Evolutionary conservation across 2,113 vertebrate genomes (phyloP).

Genomic region (Sinocyclocheilus anshuiensis): DNA sequence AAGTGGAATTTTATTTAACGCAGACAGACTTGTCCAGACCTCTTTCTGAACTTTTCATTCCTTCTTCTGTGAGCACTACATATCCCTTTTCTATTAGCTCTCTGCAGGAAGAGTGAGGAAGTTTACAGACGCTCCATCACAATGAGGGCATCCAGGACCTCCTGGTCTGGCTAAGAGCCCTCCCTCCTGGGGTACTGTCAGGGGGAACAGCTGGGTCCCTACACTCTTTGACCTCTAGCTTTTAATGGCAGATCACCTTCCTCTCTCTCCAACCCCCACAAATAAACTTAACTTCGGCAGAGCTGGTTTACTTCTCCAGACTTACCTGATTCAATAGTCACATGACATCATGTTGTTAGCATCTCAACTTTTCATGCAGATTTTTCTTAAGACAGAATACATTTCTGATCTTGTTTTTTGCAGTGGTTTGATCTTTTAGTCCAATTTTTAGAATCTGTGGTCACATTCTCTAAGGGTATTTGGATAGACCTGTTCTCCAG

Average conservation of each 20-base stretch:
- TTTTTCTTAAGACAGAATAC: too few species aligned
- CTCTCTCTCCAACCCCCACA: constrained; percentile 15
- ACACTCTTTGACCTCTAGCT: constrained; percentile 42
- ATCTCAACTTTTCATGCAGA: too few species aligned
- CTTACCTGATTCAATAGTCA: constrained; percentile 7
- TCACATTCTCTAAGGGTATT: neutral
- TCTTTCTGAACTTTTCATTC: constrained; percentile 14
- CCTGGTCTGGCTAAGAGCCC: constrained; percentile 48
- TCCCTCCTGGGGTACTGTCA: constrained; percentile 48
- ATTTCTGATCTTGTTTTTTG: neutral
- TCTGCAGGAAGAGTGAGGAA: constrained; percentile 38
- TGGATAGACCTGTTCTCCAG: neutral
- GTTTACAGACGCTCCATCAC: constrained; percentile 35
- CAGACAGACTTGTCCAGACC: constrained; percentile 8
- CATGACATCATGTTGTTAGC: too few species aligned
- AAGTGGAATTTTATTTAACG: neutral
- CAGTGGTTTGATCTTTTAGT: neutral
- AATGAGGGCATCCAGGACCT: constrained; percentile 23
- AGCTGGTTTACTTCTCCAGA: neutral
- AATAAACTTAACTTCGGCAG: constrained; percentile 25
- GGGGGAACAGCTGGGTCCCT: constrained; percentile 51
- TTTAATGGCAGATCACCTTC: constrained; percentile 53
- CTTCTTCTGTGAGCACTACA: constrained; percentile 25
- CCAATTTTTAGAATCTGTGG: neutral
- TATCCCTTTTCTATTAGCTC: constrained; percentile 46